A percentile compares a stretch with the other conserved stretches of the same genome.
phyloP scores from a whole-genome alignment of 2,888 invertebrate genomes.

The Anorthoa munda region DNA sequence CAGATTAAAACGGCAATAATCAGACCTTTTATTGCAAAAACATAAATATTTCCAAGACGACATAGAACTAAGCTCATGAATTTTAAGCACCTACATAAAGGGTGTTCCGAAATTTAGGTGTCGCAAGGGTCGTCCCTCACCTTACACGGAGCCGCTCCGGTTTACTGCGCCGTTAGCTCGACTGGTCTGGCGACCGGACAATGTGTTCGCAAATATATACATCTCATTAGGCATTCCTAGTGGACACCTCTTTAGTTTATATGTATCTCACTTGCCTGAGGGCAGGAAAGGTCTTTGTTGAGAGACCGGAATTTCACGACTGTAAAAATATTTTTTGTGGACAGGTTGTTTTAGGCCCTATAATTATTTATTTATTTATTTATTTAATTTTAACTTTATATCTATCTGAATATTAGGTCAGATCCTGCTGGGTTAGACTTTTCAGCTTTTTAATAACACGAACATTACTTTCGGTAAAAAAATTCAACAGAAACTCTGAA shows the following conservation, averaged over 20 bases:
- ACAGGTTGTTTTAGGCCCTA: background rate
- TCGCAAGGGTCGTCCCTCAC: conserved; percentile 50
- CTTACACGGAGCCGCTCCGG: conserved; percentile 37
- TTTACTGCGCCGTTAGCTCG: conserved; percentile 54
- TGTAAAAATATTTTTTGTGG: background rate
- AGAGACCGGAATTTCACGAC: background rate
- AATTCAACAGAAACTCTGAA: conserved; percentile 11
- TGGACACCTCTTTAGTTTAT: conserved; percentile 50
- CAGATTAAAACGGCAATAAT: conserved; percentile 26
- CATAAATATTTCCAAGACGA: conserved; percentile 58
- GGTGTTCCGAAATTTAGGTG: conserved; percentile 54
- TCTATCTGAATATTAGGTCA: too few species aligned
- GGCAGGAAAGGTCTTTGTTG: conserved; percentile 15
- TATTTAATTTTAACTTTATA: too few species aligned
- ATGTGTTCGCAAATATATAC: conserved; percentile 58
- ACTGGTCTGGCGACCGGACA: conserved; percentile 30
- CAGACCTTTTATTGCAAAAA: conserved; percentile 35
- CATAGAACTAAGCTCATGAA: conserved; percentile 50
- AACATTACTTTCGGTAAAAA: conserved; percentile 5
- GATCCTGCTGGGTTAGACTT: background rate
- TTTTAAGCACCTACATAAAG: conserved; percentile 63
- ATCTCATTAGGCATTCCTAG: conserved; percentile 58
- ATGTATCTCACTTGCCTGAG: conserved; percentile 30
- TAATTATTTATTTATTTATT: too few species aligned
- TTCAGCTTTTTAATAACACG: background rate